Base-by-base conservation (phyloP, 2,113 vertebrate species). In the Varanus salvator region DNA sequence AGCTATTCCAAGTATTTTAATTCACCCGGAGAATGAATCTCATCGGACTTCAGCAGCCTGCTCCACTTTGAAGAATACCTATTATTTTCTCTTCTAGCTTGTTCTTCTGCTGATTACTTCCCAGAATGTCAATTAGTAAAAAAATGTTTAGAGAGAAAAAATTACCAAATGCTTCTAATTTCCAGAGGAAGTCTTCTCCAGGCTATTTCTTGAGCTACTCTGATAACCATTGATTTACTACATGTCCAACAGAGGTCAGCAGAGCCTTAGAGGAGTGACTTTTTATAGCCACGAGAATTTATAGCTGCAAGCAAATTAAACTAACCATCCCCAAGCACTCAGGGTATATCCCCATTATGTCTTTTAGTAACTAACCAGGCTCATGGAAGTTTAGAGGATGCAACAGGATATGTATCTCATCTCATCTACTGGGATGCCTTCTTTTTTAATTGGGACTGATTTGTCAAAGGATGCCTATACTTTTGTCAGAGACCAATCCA, bases 161-260 rank as follows among this genome's bases (percentile, higher is more conserved):
- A 38, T 71, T 38, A 31, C 69, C 34, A 57, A 74, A 76, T 69
- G 29, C 31, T 84, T 84, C 48, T 38, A 77, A 84, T 84, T 89
- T 89, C 72, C 31, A 50, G 38, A 27, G 57, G 68, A 85, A 89
- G 82, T n/a, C 57, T 31, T 25, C 7, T 75, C 57, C 38, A 14
- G 21, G 38, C 54, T 77, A 38, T 75, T 66, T 34, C 57, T 60
- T 60, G 6, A 6, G 72, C 57, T 31, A 6, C 44, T 87, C 84
- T 25, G 3, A 78, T 23, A 60, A 87, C 6, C 7, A 84, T 29
- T 91, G 80, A 87, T 84, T 84, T 87, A 78, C 50, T n/a, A 44
- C 66, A 80, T 88, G 34, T 38, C 81, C 90, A 81, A 90, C 68
- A 91, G 90, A 87, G 80, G 80, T 91, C 85, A 90, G 85, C 71